Base-by-base conservation (phyloP, 2,888 invertebrate genomes). In the Eumacrocentrus americanus region DNA sequence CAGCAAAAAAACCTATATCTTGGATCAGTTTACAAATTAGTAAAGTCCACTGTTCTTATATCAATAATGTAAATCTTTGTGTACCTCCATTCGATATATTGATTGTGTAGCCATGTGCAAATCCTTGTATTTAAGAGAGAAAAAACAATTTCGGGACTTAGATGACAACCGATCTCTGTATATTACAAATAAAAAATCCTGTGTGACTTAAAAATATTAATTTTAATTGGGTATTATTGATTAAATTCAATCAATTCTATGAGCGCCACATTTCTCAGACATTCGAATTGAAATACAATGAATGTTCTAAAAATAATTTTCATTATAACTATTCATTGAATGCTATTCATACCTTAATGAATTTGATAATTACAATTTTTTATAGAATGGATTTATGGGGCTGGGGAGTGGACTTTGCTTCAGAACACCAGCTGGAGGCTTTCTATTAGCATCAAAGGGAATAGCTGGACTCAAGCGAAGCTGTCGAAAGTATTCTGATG, bases 351-450 rank as follows among this genome's bases (percentile, higher is more conserved):
- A 35, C 46, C 64, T n/a, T 29, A 38, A 25, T 25, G 14, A 57
- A 53, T 37, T 35, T 23, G 7, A 46, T 12, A 25, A 44, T 54
- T 60, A 62, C 22, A 57, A 55, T 52, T 83, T 86, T 70, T 85
- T 88, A 70, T 90, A 89, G 80, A 91, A 92, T 0, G 92, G 92
- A 80, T 92, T 90, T 1, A 91, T 88, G 0, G 91, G 91, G 0
- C 89, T 89, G 0, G 88, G 86, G 1, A 87, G 83, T 0, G 86
- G 84, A 48, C 84, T 84, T 0, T 87, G 85, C 72, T 93, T 93
- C 1, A 93, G 77, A n/a, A 91, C 86, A 0, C 92, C 89, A 68
- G 89, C 89, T 0, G 75, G 75, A 0, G 94, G 94, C 68, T 84
- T 85, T 57, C 85, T 88, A 14, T 83, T 83, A 0, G 90, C 86